phyloP scores from a whole-genome alignment of 2,113 vertebrate genomes.

The Pelecanus crispus region DNA sequence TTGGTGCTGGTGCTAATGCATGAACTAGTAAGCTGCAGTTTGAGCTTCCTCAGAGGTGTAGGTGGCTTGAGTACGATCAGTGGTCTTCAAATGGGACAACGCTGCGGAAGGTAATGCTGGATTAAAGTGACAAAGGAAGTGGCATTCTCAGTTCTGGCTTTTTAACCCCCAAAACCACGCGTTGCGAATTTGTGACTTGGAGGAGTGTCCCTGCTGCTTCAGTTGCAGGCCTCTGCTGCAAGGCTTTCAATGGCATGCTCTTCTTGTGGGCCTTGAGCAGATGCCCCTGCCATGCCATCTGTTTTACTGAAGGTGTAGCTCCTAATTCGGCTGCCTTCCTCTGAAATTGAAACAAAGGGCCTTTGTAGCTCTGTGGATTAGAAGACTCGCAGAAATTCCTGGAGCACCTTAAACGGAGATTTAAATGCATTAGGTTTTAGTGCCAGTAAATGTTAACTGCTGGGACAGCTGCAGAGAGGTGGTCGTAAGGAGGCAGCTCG shows the following conservation, averaged over 20 bases:
- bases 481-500: neutral
- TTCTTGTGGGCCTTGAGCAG: neutral
- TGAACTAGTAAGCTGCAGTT: neutral
- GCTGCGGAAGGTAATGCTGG: neutral
- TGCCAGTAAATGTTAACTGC: neutral
- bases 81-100: neutral
- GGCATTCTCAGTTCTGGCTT: neutral
- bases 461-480: neutral
- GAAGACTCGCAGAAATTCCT: neutral
- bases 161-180: neutral
- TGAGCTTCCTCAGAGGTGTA: neutral
- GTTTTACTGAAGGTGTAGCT: neutral
- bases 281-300: neutral
- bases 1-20: neutral
- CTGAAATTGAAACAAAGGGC: neutral
- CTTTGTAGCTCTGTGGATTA: neutral
- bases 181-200: neutral
- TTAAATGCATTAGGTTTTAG: neutral
- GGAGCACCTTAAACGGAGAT: neutral
- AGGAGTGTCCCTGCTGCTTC: neutral
- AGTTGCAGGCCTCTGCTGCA: neutral
- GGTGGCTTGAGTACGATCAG: neutral
- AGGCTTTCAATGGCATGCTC: rapidly evolving
- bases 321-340: neutral
- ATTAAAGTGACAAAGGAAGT: neutral